A percentile compares a stretch with the other conserved stretches of the same genome.
phyloP scores from a whole-genome alignment of 1,140 invertebrate species.

The Piezodorus guildinii region DNA sequence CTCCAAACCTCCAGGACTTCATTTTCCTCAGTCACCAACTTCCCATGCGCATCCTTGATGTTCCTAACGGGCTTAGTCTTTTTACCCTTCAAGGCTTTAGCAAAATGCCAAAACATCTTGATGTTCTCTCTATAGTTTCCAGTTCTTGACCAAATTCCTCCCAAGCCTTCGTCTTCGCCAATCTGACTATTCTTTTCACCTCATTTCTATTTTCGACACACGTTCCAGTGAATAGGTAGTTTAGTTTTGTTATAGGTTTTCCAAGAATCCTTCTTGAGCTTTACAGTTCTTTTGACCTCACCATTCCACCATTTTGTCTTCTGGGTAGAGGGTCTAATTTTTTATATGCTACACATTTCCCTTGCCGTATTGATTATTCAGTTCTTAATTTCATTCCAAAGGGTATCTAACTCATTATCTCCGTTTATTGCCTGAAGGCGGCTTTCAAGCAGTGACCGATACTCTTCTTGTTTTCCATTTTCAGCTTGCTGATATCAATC shows the following conservation, averaged over 20 bases:
- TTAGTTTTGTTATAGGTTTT: too few species aligned
- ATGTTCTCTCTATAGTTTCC: background rate
- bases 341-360: too few species aligned
- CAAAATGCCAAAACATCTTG: background rate
- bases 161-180: background rate
- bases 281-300: background rate
- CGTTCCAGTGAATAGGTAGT: too few species aligned
- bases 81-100: background rate
- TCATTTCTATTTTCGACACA: background rate
- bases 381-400: too few species aligned
- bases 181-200: background rate
- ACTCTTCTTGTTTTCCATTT: too few species aligned
- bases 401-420: too few species aligned
- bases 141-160: background rate
- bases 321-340: too few species aligned
- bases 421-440: too few species aligned
- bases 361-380: too few species aligned
- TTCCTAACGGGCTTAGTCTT: background rate
- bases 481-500: too few species aligned
- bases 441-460: too few species aligned
- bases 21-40: background rate
- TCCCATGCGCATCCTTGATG: background rate
- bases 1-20: background rate
- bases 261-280: background rate
- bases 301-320: too few species aligned